phyloP scores from a whole-genome alignment of 2,888 invertebrate species.

The Aporophyla lueneburgensis region DNA sequence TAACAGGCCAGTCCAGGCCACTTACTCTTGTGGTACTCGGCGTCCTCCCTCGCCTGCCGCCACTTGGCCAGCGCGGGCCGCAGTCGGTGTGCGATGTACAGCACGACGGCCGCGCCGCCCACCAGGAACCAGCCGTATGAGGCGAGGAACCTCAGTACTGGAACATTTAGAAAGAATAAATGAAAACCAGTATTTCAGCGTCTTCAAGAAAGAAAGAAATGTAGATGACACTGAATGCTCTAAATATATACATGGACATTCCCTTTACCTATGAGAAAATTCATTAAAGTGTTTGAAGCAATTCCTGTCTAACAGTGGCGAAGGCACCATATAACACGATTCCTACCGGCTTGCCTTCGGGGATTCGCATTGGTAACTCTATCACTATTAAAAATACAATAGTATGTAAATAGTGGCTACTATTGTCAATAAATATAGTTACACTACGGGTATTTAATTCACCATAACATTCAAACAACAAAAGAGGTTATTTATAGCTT shows the following conservation, averaged over 20 bases:
- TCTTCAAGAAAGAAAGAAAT: neutral
- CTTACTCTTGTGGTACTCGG: slow-evolving; percentile 84
- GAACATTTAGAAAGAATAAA: slow-evolving; percentile 21
- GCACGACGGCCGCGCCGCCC: slow-evolving; percentile 58
- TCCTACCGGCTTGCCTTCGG: too few relatives aligned
- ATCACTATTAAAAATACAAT: too few relatives aligned
- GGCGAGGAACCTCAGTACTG: slow-evolving; percentile 78
- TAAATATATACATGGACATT: neutral
- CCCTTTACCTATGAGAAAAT: neutral
- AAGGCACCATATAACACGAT: too few relatives aligned
- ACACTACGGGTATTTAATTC: too few relatives aligned
- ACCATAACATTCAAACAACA: too few relatives aligned
- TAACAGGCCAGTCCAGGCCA: too few relatives aligned
- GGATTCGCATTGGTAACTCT: too few relatives aligned
- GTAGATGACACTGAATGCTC: neutral
- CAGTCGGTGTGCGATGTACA: slow-evolving; percentile 68
- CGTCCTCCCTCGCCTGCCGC: slow-evolving; percentile 80
- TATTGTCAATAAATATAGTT: too few relatives aligned
- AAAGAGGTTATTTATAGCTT: too few relatives aligned
- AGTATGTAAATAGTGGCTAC: too few relatives aligned
- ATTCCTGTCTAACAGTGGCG: neutral
- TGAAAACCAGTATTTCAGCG: neutral
- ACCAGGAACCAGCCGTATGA: slow-evolving; percentile 83
- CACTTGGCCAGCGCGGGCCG: slow-evolving; percentile 72
- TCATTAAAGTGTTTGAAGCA: neutral